Base-by-base conservation (phyloP, 1,140 invertebrate species). In the Drosophila orosa region DNA sequence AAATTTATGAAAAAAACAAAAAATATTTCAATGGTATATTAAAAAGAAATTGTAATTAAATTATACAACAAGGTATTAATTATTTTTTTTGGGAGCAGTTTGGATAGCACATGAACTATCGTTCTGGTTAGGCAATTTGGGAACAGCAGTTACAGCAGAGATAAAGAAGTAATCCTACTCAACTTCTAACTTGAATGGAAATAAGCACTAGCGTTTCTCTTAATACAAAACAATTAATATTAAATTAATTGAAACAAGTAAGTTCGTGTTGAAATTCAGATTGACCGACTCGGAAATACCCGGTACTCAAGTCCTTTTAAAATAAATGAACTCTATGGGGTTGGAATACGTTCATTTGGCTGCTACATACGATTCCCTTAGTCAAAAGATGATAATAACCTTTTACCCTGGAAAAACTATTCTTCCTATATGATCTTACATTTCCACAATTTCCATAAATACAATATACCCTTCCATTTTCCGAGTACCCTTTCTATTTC, bases 11-110 rank as follows among this genome's bases (percentile, higher is more conserved):
- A 22, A 47, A 47, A 27, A 25, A 47, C 17, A 47, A 45, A 8
- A 65, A 47, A 52, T 60, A 81, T 76, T 78, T 61, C 33, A 75
- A 74, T 54, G 54, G 60, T 60, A 78, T 74, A 73, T 78, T 79
- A 78, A 61, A 71, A 75, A 50, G 31, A 47, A 80, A 74, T 54
- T 37, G 40, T 55, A 59, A 55, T 63, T 56, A 50, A 50, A 54
- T 37, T 47, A 71, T 31, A 42, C 29, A 37, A 35, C 5, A 44
- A n/a, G 3, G 0, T 3, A 5, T 12, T 13, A 9, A 5, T 19
- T 56, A 1, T 10, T 10, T 1, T 37, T 54, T 27, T 24, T 44
- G 17, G n/a, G 12, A 3, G 5, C 1, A 17, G 2, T 7, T 29
- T 27, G 2, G n/a, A 12, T 13, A 22, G 12, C 19, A 6, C 8